Base-by-base conservation (phyloP, 2,113 vertebrate species). In the Procapra przewalskii region DNA sequence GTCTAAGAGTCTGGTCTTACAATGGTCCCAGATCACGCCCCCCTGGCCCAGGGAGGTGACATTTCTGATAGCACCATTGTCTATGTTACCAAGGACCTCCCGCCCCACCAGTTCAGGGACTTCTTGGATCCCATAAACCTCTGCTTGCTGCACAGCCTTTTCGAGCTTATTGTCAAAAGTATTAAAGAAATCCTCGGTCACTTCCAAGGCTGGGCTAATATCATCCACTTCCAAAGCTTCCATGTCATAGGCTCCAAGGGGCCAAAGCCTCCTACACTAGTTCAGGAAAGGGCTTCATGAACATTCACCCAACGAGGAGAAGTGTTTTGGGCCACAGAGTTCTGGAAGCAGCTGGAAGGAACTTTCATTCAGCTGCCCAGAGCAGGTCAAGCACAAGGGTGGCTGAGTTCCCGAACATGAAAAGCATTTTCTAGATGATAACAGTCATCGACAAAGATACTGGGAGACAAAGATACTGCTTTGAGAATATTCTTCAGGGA, bases 131-230 rank as follows among this genome's bases (percentile, higher is more conserved):
- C 99, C 97, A 4, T 99, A 99, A 15, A 99, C 98, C 45, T 99
- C 99, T 19, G 98, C 98, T 1, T 99, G 99, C 90, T 98, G 98
- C 23, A 98, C 98, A 50, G 98, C 98, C 96, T 99, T 99, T 88
- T 99, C 99, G 93, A 97, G 98, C 91, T 98, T 99, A 97, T 67
- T 99, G 88, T 99, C 99, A 94, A 99, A 99, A 95, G 98, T 99
- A 98, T 98, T 99, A 98, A 99, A 99, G 98, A 99, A 99, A 95
- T 99, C 99, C 97, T 99, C 99, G 0, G 99, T 99, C 83, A 99
- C 99, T 98, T 99, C 99, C 94, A 99, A 98, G 96, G 99, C 99
- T 1, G 99, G 99, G 98, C 99, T 99, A 97, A 99, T 99, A 94
- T 99, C 99, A 91, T 99, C 99, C 45, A 99, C 99, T 96, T 99